phyloP scores from a whole-genome alignment of 2,888 invertebrate species.

The Cheilosia pagana region DNA sequence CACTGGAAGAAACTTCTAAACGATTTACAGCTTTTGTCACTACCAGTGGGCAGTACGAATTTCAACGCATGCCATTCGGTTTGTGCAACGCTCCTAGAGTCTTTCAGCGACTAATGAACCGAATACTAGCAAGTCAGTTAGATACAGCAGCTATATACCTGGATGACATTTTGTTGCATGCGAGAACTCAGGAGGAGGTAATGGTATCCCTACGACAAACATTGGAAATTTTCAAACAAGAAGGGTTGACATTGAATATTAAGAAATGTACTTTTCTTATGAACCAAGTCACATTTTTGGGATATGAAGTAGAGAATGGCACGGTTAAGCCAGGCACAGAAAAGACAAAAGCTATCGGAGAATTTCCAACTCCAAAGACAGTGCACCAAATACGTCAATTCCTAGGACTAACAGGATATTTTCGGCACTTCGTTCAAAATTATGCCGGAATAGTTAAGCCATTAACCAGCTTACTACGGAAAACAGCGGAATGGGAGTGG shows the following conservation, averaged over 20 bases:
- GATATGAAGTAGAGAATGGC: slow-evolving; percentile 74
- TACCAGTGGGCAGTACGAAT: slow-evolving; percentile 78
- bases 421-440: slow-evolving; percentile 76
- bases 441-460: neutral
- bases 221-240: slow-evolving; percentile 11
- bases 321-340: slow-evolving; percentile 73
- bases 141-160: slow-evolving; percentile 70
- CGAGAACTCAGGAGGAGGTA: slow-evolving; percentile 63
- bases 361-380: slow-evolving; percentile 69
- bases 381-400: slow-evolving; percentile 77
- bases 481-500: slow-evolving; percentile 43
- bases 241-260: slow-evolving; percentile 46
- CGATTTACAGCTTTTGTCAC: slow-evolving; percentile 22
- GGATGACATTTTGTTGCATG: slow-evolving; percentile 77
- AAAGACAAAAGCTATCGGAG: slow-evolving; percentile 76
- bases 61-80: slow-evolving; percentile 79
- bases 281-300: slow-evolving; percentile 75
- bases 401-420: slow-evolving; percentile 77
- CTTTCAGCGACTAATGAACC: slow-evolving; percentile 78
- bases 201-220: slow-evolving; percentile 4
- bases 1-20: slow-evolving; percentile 76
- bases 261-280: slow-evolving; percentile 72
- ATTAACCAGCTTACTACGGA: slow-evolving; percentile 59
- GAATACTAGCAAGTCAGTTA: slow-evolving; percentile 22
- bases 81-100: slow-evolving; percentile 77